Base-by-base conservation (phyloP, 2,888 invertebrate species). In the Philereme transversata region DNA sequence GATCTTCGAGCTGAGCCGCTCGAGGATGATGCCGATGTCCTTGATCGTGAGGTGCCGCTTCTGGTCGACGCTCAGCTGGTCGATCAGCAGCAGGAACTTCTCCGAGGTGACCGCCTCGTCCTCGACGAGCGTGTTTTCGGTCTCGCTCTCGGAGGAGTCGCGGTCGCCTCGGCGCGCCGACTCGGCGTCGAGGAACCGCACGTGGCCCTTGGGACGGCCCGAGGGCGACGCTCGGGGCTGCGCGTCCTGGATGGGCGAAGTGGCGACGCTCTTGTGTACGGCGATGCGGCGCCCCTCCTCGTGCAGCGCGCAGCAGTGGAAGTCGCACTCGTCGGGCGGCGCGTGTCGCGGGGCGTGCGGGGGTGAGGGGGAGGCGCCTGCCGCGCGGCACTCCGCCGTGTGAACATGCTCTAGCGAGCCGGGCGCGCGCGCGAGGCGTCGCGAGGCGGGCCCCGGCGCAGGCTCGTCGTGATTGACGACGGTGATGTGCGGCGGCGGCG, bases 261-360 rank as follows among this genome's bases (percentile, higher is more conserved):
- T 97, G 74, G 97, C 97, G 72, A 97, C 97, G 84, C 96, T 97
- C 90, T 97, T 97, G 93, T 97, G 97, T 70, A 97, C 97, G 70
- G 97, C 97, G 81, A 98, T 97, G 82, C 97, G 95, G 65, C 97
- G 95, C 6, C 97, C 97, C 86, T 97, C 98, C 88, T 98, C 97
- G 94, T 98, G 98, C 77, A 98, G 93, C 69, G 98, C 97, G 92
- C 98, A 98, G 90, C 98, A 98, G 88, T 98, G 98, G 91, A 98
- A 98, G 93, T 98, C 98, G 93, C 98, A 98, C 89, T 98, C 97
- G 79, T 98, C 97, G 71, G 93, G 93, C 83, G 79, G 93, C 83
- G 80, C 43, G 38, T 40, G 94, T 88, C 89, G 76, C 8, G 6
- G 4, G 93, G 95, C 77, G 95, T 93, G 95, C 77, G 96, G 95